phyloP scores from a whole-genome alignment of 2,888 invertebrate species.

The Hypomecis punctinalis region DNA sequence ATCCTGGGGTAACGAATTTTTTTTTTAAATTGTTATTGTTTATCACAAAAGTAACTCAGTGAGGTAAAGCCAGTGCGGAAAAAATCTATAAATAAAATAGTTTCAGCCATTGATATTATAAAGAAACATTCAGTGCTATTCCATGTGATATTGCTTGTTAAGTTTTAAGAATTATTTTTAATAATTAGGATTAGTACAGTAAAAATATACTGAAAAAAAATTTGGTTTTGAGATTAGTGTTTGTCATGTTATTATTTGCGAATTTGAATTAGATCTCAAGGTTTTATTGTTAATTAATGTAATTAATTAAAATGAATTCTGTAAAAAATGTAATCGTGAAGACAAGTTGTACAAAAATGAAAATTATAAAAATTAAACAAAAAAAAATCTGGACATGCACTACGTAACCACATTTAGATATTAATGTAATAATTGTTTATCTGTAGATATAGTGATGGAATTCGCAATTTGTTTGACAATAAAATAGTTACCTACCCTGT shows the following conservation, averaged over 20 bases:
- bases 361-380: neutral
- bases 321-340: neutral
- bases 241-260: neutral
- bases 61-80: too few species aligned
- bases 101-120: neutral
- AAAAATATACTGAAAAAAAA: neutral
- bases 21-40: too few species aligned
- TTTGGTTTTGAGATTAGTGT: too few species aligned
- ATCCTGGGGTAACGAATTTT: too few species aligned
- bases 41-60: too few species aligned
- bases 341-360: neutral
- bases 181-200: too few species aligned
- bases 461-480: conserved; percentile 22
- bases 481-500: conserved; percentile 12
- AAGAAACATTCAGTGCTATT: conserved; percentile 27
- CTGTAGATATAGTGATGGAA: conserved; percentile 11
- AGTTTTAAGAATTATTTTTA: conserved; percentile 8
- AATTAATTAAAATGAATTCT: conserved; percentile 4
- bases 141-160: conserved; percentile 24
- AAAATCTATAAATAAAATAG: too few species aligned
- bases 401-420: too few species aligned
- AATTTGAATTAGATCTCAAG: conserved; percentile 11
- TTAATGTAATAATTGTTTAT: neutral
- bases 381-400: neutral
- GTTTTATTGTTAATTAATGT: neutral